Percentiles rank a stretch among this genome's conserved stretches.
Conservation (phyloP, 2,113 vertebrate genomes). For the Balaeniceps rex region DNA sequence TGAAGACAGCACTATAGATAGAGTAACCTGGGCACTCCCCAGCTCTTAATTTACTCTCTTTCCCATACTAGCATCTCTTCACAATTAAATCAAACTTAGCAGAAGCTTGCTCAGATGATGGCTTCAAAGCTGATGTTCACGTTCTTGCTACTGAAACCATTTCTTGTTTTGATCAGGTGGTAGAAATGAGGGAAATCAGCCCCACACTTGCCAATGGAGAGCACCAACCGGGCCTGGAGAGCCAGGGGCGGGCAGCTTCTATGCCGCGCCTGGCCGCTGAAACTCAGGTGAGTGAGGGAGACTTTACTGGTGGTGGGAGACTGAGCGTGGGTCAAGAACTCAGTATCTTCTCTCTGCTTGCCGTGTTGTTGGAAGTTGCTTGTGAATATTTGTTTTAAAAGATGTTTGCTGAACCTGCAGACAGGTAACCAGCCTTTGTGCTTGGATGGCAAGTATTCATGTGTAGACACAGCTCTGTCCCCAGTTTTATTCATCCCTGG, state of each 20-base stretch:
- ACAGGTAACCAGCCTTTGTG: background rate
- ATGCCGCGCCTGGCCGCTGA: conserved; percentile 91
- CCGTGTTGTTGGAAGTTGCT: background rate
- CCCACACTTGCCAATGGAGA: conserved; percentile 74
- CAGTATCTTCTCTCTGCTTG: background rate
- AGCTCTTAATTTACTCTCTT: background rate
- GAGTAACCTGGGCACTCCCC: background rate
- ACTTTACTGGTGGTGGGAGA: background rate
- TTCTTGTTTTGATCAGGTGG: conserved; percentile 67
- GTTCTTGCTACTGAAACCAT: background rate
- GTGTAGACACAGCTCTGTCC: background rate
- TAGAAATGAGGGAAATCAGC: conserved; percentile 87
- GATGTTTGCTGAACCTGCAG: background rate
- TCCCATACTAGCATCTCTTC: background rate
- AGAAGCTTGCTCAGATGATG: background rate
- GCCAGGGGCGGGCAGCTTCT: conserved; percentile 87
- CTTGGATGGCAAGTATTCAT: background rate
- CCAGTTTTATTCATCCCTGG: background rate
- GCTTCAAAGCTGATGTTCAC: background rate
- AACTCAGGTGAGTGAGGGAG: conserved; percentile 79
- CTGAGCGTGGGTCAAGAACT: background rate
- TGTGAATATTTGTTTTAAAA: background rate
- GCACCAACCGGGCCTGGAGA: conserved; percentile 83
- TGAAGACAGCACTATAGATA: background rate
- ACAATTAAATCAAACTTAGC: background rate